Evolutionary conservation across 2,888 invertebrate genomes (phyloP).

Genomic region (Desoria tigrina): DNA sequence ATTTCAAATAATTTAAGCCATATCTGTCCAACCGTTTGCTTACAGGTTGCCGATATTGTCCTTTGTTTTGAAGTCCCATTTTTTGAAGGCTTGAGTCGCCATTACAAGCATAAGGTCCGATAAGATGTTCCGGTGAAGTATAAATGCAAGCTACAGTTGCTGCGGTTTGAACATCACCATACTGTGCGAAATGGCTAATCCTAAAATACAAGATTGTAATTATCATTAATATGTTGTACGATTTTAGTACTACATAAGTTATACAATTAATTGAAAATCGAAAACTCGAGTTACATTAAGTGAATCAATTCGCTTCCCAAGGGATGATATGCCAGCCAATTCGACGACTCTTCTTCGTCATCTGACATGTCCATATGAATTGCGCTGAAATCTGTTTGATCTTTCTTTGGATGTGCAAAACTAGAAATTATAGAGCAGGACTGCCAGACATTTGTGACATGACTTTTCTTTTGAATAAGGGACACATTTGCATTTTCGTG

Average conservation of each 20-base stretch:
- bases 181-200: constrained; percentile 75
- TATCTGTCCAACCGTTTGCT: neutral
- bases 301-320: constrained; percentile 82
- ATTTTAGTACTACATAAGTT: neutral
- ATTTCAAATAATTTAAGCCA: too few relatives aligned
- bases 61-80: constrained; percentile 21
- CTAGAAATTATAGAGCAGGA: constrained; percentile 44
- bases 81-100: constrained; percentile 15
- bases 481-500: constrained; percentile 39
- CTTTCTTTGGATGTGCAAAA: constrained; percentile 26
- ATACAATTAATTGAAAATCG: neutral
- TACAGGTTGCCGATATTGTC: constrained; percentile 44
- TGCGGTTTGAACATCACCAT: constrained; percentile 75
- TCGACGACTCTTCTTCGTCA: constrained; percentile 68
- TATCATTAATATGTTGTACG: neutral
- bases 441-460: constrained; percentile 46
- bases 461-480: constrained; percentile 26
- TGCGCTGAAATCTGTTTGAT: constrained; percentile 19
- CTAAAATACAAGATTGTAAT: constrained; percentile 57
- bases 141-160: constrained; percentile 60
- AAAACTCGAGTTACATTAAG: constrained; percentile 67
- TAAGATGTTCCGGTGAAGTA: constrained; percentile 26
- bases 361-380: constrained; percentile 49
- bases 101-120: constrained; percentile 5
- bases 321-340: constrained; percentile 76